A percentile compares a stretch with the other conserved stretches of the same genome.
Evolutionary conservation across 1,140 invertebrate species (phyloP).

Genomic region (Papilio polytes): DNA sequence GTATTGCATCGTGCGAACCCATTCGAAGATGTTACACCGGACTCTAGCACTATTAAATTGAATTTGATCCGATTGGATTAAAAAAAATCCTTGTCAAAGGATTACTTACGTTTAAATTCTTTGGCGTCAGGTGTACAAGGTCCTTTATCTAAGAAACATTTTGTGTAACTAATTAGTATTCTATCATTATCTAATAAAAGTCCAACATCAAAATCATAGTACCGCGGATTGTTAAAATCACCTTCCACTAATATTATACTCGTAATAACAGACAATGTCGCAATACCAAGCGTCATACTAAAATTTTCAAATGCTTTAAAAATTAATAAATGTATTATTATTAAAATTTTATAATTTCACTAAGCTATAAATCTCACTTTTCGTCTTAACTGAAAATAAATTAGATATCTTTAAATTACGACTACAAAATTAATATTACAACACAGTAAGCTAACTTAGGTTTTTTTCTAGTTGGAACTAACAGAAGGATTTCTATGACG

Average conservation of each 20-base stretch:
- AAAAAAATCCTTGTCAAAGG: not conserved
- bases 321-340: no score
- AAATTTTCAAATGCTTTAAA: not conserved
- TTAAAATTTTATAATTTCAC: no score
- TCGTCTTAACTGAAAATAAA: no score
- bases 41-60: no score
- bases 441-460: not conserved
- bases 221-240: constrained; percentile 71
- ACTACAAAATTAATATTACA: no score
- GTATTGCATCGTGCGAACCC: no score
- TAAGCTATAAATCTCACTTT: no score
- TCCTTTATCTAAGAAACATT: constrained; percentile 88
- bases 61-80: no score
- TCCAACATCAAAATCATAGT: constrained; percentile 88
- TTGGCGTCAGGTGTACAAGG: constrained; percentile 89
- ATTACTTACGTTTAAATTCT: constrained; percentile 89
- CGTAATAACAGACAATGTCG: not conserved
- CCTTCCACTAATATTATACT: constrained; percentile 34
- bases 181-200: constrained; percentile 87
- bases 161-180: constrained; percentile 88
- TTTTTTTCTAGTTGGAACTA: not conserved
- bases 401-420: no score
- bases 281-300: not conserved
- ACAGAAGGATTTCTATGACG: not conserved
- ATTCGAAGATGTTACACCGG: no score